Conservation (phyloP, 2,113 vertebrate genomes). For the Aegypius monachus region DNA sequence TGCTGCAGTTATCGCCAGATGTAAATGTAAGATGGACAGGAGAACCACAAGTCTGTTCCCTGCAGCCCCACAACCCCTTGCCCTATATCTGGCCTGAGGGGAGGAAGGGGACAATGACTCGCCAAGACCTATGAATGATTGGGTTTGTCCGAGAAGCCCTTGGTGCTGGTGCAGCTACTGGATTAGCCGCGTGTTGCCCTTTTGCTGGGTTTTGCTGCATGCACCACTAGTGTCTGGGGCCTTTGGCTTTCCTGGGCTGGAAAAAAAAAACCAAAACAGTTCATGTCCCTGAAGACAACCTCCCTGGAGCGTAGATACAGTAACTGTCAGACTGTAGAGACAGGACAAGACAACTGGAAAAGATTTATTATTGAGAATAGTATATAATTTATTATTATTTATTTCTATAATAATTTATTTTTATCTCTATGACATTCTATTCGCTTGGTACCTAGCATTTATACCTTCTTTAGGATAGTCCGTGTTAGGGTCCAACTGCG, state of each 20-base stretch:
- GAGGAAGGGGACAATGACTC: not conserved
- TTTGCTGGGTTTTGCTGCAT: not conserved
- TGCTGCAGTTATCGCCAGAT: not conserved
- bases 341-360: not conserved
- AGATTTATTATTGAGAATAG: not conserved
- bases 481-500: not conserved
- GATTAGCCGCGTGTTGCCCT: accelerated
- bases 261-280: not conserved
- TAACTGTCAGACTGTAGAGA: not conserved
- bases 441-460: not conserved
- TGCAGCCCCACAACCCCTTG: not conserved
- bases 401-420: not conserved
- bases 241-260: not conserved
- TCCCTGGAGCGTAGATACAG: not conserved
- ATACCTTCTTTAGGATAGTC: not conserved
- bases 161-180: not conserved
- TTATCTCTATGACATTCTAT: not conserved
- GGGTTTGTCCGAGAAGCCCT: not conserved
- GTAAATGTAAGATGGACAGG: not conserved
- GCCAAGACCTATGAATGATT: not conserved
- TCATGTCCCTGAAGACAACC: not conserved
- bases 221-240: not conserved
- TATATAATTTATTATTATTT: not conserved
- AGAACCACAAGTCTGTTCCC: not conserved
- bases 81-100: not conserved